Evolutionary conservation across 2,888 invertebrate species (phyloP).

Genomic region (Pseudococcus longispinus): DNA sequence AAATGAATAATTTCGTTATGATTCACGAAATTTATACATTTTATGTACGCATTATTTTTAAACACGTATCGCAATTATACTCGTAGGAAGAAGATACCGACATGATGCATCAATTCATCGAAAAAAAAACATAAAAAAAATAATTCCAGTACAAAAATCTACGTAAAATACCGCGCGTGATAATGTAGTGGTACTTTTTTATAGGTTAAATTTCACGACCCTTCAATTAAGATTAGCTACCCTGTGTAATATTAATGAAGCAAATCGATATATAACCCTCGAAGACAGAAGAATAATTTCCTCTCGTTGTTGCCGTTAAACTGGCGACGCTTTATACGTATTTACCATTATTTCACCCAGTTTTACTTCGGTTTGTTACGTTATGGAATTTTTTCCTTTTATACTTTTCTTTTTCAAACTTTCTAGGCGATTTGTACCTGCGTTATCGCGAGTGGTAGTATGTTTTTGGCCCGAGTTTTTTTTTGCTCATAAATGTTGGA

Average conservation of each 20-base stretch:
- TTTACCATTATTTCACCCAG: background rate
- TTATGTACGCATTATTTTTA: background rate
- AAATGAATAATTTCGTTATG: background rate
- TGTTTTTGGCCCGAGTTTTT: background rate
- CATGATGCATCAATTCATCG: background rate
- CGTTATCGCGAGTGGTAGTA: background rate
- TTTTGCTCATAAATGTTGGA: background rate
- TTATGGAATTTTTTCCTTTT: background rate
- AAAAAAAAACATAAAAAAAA: background rate
- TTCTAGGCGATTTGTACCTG: background rate
- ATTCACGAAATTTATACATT: background rate
- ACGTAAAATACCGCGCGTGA: background rate
- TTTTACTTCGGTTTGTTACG: background rate
- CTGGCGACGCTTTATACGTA: conserved; percentile 5
- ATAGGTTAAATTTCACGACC: conserved; percentile 32
- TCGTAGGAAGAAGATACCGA: background rate
- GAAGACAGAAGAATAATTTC: conserved; percentile 31
- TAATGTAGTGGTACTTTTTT: background rate
- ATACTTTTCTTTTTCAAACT: background rate
- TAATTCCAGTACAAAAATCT: background rate
- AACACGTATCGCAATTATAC: background rate
- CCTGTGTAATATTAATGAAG: conserved; percentile 38
- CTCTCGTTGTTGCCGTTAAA: conserved; percentile 1
- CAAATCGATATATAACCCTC: conserved; percentile 39
- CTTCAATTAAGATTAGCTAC: conserved; percentile 35